Base-by-base conservation (phyloP, 2,797 vertebrate species). In the Girardinus metallicus region DNA sequence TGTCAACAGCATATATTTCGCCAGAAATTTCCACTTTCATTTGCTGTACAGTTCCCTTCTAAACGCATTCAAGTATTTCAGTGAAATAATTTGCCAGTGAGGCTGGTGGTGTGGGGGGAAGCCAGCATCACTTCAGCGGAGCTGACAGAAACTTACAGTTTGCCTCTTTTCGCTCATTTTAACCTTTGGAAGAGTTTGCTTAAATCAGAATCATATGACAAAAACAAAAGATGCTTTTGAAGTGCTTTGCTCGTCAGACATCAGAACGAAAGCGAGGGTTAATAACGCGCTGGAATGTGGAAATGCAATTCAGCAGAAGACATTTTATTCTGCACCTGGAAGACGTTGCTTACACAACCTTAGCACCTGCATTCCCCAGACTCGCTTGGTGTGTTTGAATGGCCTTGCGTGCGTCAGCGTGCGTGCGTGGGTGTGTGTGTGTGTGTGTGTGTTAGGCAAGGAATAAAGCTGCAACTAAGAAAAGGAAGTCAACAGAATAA, bases 281-380 rank as follows among this genome's bases (percentile, higher is more conserved):
- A 85, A 83, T 88, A 84, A 86, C 70, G 80, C 79, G 60, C 16
- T 51, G 89, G 93, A 93, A 94, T 93, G 92, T 90, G 81, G 86
- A 91, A 91, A 90, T 80, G 84, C 86, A 75, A 44, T 71, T 77
- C 85, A 39, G 76, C 6, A 7, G 87, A 83, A 88, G 90, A 83
- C 87, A 90, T 85, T 53, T 89, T 81, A 80, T 85, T 88, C 83
- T 82, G 88, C 92, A 94, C 91, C 92, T 91, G 91, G 88, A 80
- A 79, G 60, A 86, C 76, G 82, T 75, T 72, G 81, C 89, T 92
- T 91, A 80, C 88, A 89, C 89, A 94, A 92, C 83, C 78, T 78
- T 91, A 85, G 83, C 92, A 94, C 90, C 92, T 93, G 90, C 82
- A 62, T 47, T 71, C 73, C 82, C 75, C 21, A 15, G 88, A 87